Evolutionary conservation across 1,140 invertebrate genomes (phyloP).

Genomic region (Chlorops oryzae): DNA sequence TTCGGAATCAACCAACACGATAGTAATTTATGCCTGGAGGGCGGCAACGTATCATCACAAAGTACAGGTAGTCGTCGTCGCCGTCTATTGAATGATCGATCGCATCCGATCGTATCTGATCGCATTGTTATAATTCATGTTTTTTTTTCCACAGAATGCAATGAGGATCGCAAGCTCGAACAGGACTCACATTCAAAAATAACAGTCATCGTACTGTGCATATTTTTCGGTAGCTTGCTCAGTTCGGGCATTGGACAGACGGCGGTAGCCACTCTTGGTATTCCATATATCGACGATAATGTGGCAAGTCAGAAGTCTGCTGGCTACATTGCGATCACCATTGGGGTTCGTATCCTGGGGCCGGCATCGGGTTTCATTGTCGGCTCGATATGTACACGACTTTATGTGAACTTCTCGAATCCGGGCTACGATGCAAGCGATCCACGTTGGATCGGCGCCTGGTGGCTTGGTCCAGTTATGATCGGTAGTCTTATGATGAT

Average conservation of each 20-base stretch:
- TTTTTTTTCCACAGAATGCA: slow-evolving; percentile 47
- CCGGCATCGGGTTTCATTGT: slow-evolving; percentile 85
- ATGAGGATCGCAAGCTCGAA: slow-evolving; percentile 54
- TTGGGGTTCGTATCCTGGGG: slow-evolving; percentile 83
- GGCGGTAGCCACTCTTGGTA: slow-evolving; percentile 86
- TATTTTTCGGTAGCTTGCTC: slow-evolving; percentile 80
- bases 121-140: slow-evolving; percentile 9
- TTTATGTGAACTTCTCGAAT: slow-evolving; percentile 75
- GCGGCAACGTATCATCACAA: neutral
- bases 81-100: neutral
- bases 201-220: slow-evolving; percentile 70
- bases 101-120: neutral
- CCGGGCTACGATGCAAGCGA: slow-evolving; percentile 75
- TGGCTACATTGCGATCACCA: slow-evolving; percentile 92
- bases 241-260: slow-evolving; percentile 91
- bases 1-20: neutral
- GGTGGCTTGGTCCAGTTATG: slow-evolving; percentile 81
- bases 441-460: slow-evolving; percentile 85
- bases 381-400: slow-evolving; percentile 80
- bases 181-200: slow-evolving; percentile 66
- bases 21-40: neutral
- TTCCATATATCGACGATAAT: slow-evolving; percentile 92
- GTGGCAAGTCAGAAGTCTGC: slow-evolving; percentile 85
- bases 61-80: neutral
- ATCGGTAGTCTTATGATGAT: slow-evolving; percentile 73